Percentiles rank a stretch among this genome's conserved stretches.
These are phyloP conservation scores for Melanostoma scalare DNA, from an alignment of 2,888 invertebrate genomes.

Conservation along the genomic window DNA sequence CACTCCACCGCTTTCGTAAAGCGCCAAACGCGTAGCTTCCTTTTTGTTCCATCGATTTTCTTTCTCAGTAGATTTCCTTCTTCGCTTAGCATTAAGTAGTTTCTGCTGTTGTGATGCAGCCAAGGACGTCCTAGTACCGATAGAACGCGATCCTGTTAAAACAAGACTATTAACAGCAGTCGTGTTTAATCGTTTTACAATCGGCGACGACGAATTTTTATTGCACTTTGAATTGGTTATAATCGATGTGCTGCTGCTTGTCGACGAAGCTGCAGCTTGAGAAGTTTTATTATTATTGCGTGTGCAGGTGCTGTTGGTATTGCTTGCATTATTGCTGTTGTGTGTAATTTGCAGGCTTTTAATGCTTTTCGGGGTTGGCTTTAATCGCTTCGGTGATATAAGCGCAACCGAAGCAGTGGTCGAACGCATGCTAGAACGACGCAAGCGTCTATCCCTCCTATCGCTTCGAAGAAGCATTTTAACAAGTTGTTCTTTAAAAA, in stretches of 20 bases:
- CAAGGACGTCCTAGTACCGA: slow-evolving; percentile 37
- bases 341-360: slow-evolving; percentile 66
- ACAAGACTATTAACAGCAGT: slow-evolving; percentile 51
- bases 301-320: slow-evolving; percentile 34
- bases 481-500: not conserved
- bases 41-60: slow-evolving; percentile 75
- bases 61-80: slow-evolving; percentile 71
- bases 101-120: slow-evolving; percentile 40
- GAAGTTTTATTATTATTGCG: slow-evolving; percentile 44
- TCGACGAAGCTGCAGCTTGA: slow-evolving; percentile 40
- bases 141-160: slow-evolving; percentile 41
- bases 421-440: slow-evolving; percentile 73
- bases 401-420: slow-evolving; percentile 58
- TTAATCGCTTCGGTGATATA: slow-evolving; percentile 60
- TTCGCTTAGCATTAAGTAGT: slow-evolving; percentile 33
- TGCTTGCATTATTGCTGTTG: slow-evolving; percentile 48
- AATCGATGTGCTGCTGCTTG: slow-evolving; percentile 31
- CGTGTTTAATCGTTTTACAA: slow-evolving; percentile 72
- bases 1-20: slow-evolving; percentile 67
- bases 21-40: slow-evolving; percentile 71
- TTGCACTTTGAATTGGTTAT: slow-evolving; percentile 70
- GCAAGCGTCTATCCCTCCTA: slow-evolving; percentile 85
- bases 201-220: slow-evolving; percentile 57
- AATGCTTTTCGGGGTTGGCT: slow-evolving; percentile 67
- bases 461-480: slow-evolving; percentile 85